phyloP scores from a whole-genome alignment of 2,797 vertebrate species.

The Schizothorax lantsangensis region DNA sequence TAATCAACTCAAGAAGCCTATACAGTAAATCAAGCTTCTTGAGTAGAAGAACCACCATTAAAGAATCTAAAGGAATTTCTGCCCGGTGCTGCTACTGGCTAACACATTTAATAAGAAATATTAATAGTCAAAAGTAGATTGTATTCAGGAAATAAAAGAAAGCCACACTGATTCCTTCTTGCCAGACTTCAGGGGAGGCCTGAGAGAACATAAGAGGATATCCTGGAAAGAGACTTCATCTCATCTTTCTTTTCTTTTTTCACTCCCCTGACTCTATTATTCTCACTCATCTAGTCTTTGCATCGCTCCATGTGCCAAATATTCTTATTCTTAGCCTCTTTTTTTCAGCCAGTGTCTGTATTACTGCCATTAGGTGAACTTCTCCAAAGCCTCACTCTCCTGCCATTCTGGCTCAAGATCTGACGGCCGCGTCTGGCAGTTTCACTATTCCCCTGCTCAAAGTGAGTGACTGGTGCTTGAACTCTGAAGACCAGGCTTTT shows the following conservation, averaged over 20 bases:
- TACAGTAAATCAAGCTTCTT: background rate
- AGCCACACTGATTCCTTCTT: background rate
- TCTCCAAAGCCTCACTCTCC: slow-evolving; percentile 40
- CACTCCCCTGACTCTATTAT: slow-evolving; percentile 6
- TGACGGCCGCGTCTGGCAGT: slow-evolving; percentile 21
- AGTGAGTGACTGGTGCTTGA: slow-evolving; percentile 57
- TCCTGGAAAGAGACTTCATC: slow-evolving; percentile 24
- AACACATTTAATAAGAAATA: slow-evolving; percentile 10
- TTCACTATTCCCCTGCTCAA: slow-evolving; percentile 29
- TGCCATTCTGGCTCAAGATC: slow-evolving; percentile 49
- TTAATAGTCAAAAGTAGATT: background rate
- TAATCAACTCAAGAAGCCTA: background rate
- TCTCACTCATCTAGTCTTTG: slow-evolving; percentile 26
- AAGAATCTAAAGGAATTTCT: background rate
- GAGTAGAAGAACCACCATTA: background rate
- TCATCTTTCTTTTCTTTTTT: background rate
- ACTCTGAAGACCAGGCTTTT: slow-evolving; percentile 43
- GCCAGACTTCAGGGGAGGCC: background rate
- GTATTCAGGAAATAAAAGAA: background rate
- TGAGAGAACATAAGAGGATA: slow-evolving; percentile 18
- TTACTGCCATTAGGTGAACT: slow-evolving; percentile 34
- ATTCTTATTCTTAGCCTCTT: slow-evolving; percentile 38
- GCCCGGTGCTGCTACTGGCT: background rate
- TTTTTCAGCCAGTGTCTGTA: slow-evolving; percentile 26
- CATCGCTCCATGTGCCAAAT: slow-evolving; percentile 3